These are phyloP conservation scores for Avahi laniger DNA, from an alignment of 2,797 vertebrate species.

Conservation along the genomic window DNA sequence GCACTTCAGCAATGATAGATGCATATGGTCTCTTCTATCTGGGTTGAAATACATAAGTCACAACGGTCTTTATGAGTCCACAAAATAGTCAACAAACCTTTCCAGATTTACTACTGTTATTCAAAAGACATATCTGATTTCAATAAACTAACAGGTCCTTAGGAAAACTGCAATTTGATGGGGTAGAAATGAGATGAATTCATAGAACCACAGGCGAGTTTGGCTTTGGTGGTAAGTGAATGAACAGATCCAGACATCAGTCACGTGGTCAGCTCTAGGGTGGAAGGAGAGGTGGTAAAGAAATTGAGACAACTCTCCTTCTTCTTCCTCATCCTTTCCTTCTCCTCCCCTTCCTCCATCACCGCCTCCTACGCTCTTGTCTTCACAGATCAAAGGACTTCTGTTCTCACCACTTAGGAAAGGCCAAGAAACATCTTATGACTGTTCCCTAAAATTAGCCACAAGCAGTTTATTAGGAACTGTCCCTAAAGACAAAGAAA, in stretches of 20 bases:
- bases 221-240: neutral
- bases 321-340: neutral
- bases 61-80: neutral
- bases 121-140: neutral
- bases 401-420: neutral
- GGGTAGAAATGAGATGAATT: neutral
- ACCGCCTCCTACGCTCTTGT: neutral
- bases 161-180: neutral
- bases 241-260: neutral
- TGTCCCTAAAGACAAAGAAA: neutral
- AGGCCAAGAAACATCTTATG: neutral
- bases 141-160: neutral
- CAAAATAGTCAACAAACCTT: neutral
- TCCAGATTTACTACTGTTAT: neutral
- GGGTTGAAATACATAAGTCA: neutral
- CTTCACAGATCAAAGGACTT: neutral
- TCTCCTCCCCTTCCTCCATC: neutral
- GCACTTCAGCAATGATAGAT: neutral
- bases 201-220: neutral
- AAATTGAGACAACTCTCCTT: neutral
- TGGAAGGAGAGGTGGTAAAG: neutral
- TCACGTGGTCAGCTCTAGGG: neutral
- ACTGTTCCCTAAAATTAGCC: neutral
- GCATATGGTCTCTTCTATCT: neutral
- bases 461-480: neutral